Percentiles rank a stretch among this genome's conserved stretches.
Evolutionary conservation across 2,113 vertebrate genomes (phyloP).

Genomic region (Lagopus muta): DNA sequence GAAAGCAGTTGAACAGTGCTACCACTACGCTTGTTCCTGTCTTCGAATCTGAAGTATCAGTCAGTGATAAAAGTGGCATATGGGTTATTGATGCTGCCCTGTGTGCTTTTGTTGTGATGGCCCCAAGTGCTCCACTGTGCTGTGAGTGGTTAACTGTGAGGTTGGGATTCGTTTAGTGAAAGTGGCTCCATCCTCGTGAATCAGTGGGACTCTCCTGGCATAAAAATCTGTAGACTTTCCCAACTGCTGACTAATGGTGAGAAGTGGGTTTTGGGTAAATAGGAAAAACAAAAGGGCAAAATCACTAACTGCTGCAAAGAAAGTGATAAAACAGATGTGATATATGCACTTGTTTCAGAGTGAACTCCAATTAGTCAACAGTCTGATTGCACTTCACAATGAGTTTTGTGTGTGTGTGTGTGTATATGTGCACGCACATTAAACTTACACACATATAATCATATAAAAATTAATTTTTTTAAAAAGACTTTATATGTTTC

Average conservation of each 20-base stretch:
- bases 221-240: background rate
- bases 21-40: background rate
- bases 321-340: background rate
- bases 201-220: background rate
- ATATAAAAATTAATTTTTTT: too few relatives aligned
- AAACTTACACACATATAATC: background rate
- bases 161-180: background rate
- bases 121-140: rapidly evolving
- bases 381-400: background rate
- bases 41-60: background rate
- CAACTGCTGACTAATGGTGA: background rate
- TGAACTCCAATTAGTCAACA: background rate
- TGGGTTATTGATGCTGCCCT: background rate
- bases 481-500: background rate
- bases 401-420: background rate
- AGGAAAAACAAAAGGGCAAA: background rate
- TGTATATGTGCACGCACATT: too few relatives aligned
- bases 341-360: background rate
- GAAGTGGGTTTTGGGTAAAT: constrained; percentile 13
- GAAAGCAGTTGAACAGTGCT: background rate
- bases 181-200: background rate
- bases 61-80: rapidly evolving
- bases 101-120: background rate
- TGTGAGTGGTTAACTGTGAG: background rate
- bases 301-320: background rate